Evolutionary conservation across 2,888 invertebrate species (phyloP).

Genomic region (Diplolepis rosae): DNA sequence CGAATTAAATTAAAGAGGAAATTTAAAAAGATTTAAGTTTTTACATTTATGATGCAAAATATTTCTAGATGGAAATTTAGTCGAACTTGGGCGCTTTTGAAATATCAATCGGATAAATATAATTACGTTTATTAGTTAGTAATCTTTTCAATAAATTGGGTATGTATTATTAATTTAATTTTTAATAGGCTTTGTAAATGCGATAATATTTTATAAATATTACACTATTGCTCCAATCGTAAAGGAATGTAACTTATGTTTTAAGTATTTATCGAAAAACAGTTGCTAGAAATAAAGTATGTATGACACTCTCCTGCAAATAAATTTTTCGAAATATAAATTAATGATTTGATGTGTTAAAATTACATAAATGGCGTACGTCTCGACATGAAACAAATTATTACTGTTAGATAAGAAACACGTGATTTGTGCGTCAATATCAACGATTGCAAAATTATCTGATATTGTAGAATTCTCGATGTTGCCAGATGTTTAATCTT

Average conservation of each 20-base stretch:
- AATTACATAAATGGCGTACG: not conserved
- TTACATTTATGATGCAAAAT: too few species aligned
- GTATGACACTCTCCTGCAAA: not conserved
- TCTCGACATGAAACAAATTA: not conserved
- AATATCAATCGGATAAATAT: too few species aligned
- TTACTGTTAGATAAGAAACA: slow-evolving; percentile 1
- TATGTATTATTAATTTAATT: too few species aligned
- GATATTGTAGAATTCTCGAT: not conserved
- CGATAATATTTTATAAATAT: not conserved
- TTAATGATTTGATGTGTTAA: not conserved
- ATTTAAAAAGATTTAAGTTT: too few species aligned
- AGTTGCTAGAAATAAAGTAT: not conserved
- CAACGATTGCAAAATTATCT: slow-evolving; percentile 18
- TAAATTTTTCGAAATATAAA: not conserved
- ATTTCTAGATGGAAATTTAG: too few species aligned
- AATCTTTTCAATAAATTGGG: too few species aligned
- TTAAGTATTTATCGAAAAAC: not conserved
- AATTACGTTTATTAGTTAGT: too few species aligned
- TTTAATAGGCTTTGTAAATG: not conserved
- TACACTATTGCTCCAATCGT: not conserved
- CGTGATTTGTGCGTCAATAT: slow-evolving; percentile 9
- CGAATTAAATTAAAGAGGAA: too few species aligned
- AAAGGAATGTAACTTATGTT: not conserved
- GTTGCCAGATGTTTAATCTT: not conserved
- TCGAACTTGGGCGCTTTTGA: too few species aligned